Percentiles rank a stretch among this genome's conserved stretches.
phyloP scores from a whole-genome alignment of 2,797 vertebrate genomes.

The Aselliscus stoliczkanus region DNA sequence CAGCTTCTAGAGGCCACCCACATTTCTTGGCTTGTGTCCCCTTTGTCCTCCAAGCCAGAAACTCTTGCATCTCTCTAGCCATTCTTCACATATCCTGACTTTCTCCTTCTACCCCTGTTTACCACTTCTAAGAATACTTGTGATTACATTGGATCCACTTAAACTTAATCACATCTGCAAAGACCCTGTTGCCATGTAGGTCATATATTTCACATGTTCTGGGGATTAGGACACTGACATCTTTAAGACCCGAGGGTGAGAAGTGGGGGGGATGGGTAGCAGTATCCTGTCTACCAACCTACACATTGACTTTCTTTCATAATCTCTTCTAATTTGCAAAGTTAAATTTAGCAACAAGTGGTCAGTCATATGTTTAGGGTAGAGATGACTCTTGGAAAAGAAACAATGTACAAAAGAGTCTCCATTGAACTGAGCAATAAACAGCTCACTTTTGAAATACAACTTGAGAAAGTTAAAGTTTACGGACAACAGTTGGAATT shows the following conservation, averaged over 20 bases:
- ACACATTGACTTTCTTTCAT: background rate
- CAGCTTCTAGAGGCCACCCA: background rate
- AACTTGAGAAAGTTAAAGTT: background rate
- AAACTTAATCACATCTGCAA: background rate
- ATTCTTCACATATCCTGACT: background rate
- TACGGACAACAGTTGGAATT: too few relatives aligned
- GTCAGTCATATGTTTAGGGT: background rate
- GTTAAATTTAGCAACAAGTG: background rate
- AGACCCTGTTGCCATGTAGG: background rate
- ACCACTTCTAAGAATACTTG: background rate
- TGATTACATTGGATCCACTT: background rate
- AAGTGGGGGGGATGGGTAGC: background rate
- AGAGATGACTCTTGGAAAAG: background rate
- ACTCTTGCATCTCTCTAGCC: background rate
- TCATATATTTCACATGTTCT: background rate
- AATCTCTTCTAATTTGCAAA: background rate
- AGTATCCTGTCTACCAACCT: background rate
- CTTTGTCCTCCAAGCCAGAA: background rate
- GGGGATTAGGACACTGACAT: background rate
- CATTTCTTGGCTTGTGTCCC: background rate
- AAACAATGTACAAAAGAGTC: background rate
- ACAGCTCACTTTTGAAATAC: background rate
- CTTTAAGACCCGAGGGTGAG: background rate
- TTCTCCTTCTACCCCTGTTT: background rate
- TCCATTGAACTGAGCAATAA: background rate